Evolutionary conservation across 2,888 invertebrate genomes (phyloP).

Genomic region (Heteropelma amictum): DNA sequence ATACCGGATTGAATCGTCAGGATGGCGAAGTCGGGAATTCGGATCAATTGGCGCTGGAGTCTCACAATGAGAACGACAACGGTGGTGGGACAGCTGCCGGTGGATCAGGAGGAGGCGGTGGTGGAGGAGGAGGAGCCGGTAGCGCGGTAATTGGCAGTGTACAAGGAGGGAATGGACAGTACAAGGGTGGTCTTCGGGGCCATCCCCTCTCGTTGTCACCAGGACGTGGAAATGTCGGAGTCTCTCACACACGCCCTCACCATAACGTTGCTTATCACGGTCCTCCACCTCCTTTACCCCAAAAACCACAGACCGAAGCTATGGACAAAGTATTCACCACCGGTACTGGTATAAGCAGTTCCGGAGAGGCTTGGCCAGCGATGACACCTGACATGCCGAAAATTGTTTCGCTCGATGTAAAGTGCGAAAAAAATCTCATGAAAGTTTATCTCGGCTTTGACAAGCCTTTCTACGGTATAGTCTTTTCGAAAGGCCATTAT

Average conservation of each 20-base stretch:
- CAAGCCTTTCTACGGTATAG: conserved; percentile 96
- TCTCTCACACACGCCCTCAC: conserved; percentile 76
- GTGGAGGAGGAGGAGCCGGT: conserved; percentile 30
- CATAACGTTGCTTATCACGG: conserved; percentile 86
- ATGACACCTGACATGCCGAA: conserved; percentile 93
- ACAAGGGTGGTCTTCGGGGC: conserved; percentile 68
- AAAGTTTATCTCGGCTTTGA: conserved; percentile 96
- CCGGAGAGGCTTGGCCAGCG: conserved; percentile 89
- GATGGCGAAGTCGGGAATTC: conserved; percentile 81
- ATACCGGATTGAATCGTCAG: conserved; percentile 79
- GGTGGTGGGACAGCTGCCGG: conserved; percentile 69
- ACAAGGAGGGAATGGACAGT: conserved; percentile 22
- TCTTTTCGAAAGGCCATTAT: conserved; percentile 96
- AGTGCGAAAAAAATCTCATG: conserved; percentile 96
- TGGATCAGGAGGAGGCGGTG: conserved; percentile 3
- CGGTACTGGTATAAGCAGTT: conserved; percentile 65
- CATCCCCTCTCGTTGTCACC: conserved; percentile 79
- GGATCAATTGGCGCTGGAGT: conserved; percentile 87
- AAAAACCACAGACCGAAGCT: conserved; percentile 81
- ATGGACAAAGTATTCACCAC: conserved; percentile 81
- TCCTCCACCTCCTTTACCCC: conserved; percentile 83
- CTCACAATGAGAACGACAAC: conserved; percentile 81
- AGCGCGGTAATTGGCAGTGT: conserved; percentile 19
- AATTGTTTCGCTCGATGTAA: conserved; percentile 93
- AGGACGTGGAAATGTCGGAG: conserved; percentile 77